Percentiles rank a stretch among this genome's conserved stretches.
Evolutionary conservation across 2,797 vertebrate species (phyloP).

Genomic region (Microctenopoma lineatum): DNA sequence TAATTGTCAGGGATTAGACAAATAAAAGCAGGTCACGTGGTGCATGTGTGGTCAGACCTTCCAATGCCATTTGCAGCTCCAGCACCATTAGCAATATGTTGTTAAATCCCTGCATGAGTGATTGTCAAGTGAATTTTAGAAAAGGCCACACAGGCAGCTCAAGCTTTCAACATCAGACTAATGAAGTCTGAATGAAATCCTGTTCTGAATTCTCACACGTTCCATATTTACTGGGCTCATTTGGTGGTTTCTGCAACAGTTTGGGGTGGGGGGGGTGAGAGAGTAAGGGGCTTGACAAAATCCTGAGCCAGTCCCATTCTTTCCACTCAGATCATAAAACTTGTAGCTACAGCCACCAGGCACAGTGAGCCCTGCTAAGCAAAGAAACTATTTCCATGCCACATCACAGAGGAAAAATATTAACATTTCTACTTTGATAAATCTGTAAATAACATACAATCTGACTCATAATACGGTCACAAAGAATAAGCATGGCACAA

Average conservation of each 20-base stretch:
- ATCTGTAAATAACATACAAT: conserved; percentile 6
- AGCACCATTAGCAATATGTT: conserved; percentile 5
- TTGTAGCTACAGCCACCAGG: conserved; percentile 63
- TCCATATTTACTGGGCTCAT: conserved; percentile 75
- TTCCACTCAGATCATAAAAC: conserved; percentile 81
- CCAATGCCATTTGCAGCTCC: conserved; percentile 34
- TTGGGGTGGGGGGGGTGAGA: conserved; percentile 25
- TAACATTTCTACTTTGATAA: conserved; percentile 50
- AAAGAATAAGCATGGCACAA: background rate
- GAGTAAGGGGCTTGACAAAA: conserved; percentile 66
- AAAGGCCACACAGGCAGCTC: conserved; percentile 68
- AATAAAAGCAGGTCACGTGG: conserved; percentile 23
- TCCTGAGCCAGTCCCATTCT: conserved; percentile 76
- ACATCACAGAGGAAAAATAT: conserved; percentile 58
- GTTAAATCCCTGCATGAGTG: conserved; percentile 33
- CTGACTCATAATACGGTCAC: conserved; percentile 1
- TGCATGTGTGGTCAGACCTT: background rate
- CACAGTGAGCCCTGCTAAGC: conserved; percentile 38
- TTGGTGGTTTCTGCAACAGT: conserved; percentile 72
- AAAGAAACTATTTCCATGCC: conserved; percentile 63
- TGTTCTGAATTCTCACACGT: conserved; percentile 66
- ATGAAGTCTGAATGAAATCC: conserved; percentile 68
- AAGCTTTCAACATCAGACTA: conserved; percentile 59
- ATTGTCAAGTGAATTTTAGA: conserved; percentile 27
- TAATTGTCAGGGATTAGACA: background rate